Conservation (phyloP, 2,888 invertebrate genomes). For the Myopa testacea region DNA sequence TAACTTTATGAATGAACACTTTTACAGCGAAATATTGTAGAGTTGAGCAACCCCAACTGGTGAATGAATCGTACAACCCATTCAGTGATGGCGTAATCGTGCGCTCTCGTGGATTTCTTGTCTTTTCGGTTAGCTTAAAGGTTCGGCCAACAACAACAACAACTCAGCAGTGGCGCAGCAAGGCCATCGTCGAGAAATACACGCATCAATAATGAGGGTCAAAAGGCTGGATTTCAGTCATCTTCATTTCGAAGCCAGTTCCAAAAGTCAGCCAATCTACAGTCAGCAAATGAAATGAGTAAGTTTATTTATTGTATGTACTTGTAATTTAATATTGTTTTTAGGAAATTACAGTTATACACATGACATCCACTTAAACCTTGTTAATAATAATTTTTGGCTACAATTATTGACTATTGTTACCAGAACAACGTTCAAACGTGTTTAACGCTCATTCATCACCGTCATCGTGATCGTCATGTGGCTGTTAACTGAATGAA, state of each 20-base stretch:
- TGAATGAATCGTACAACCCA: constrained; percentile 25
- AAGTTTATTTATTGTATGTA: too few species aligned
- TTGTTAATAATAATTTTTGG: neutral
- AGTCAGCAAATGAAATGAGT: too few species aligned
- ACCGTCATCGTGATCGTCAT: constrained; percentile 4
- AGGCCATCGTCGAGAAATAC: too few species aligned
- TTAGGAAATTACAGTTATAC: too few species aligned
- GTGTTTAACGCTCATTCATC: constrained; percentile 25
- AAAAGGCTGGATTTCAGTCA: too few species aligned
- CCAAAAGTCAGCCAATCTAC: too few species aligned
- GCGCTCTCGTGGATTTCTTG: neutral
- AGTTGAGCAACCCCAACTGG: constrained; percentile 11
- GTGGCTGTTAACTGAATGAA: neutral
- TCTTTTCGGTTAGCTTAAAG: neutral
- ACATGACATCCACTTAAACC: neutral
- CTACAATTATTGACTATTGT: constrained; percentile 8
- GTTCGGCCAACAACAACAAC: neutral
- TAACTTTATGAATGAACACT: constrained; percentile 28
- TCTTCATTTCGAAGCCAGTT: too few species aligned
- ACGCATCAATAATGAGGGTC: too few species aligned
- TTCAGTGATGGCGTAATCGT: constrained; percentile 3
- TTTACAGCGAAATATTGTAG: constrained; percentile 7
- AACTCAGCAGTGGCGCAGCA: too few species aligned
- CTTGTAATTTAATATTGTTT: too few species aligned
- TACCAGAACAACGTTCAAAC: constrained; percentile 18